Base-by-base conservation (phyloP, 2,113 vertebrate genomes). In the Machaerirhynchus nigripectus region DNA sequence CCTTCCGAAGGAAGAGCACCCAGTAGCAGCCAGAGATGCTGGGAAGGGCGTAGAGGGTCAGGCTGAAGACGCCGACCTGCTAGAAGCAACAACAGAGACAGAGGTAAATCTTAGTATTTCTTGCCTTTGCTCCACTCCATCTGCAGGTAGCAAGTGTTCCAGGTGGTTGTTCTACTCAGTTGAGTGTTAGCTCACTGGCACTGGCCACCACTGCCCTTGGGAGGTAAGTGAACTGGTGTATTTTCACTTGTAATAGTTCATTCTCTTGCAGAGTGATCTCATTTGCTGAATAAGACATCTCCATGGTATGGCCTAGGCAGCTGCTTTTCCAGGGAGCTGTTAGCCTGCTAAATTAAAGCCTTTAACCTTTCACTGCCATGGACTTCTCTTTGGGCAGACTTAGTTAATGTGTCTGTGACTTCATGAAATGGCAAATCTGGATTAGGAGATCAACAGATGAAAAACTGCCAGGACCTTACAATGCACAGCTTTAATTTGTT, bases 1-100 rank as follows among this genome's bases (percentile, higher is more conserved):
- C 92, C 4, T 92, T 93, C 74, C 92, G 42, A 24, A 95, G 97
- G 97, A 97, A 98, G 97, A 97, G 96, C 56, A 57, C 47, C 23
- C 97, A 92, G 28, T 98, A 98, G 95, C 40, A 1, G 9, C 90
- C 31, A 64, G n/a, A 35, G 67, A 13, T 31, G 47, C 57, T 63
- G 73, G 47, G 11, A 18, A 22, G 11, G 40, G 19, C 10, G 0
- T 27, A 37, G 40, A 22, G 55, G 60, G 19, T 24, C 7, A 56
- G 24, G 27, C 49, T 42, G 91, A 74, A 89, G 91, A 37, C 42
- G 6, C 53, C 17, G 35, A 4, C 70, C 18, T 64, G 3, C 52
- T 80, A n/a, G 89, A 63, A 33, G 28, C 50, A 74, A 1, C 68
- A 4, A 10, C 39, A 57, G 88, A 79, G 2, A 49, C 71, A 26